Base-by-base conservation (phyloP, 2,888 invertebrate genomes). In the Reticulitermes lucifugus region DNA sequence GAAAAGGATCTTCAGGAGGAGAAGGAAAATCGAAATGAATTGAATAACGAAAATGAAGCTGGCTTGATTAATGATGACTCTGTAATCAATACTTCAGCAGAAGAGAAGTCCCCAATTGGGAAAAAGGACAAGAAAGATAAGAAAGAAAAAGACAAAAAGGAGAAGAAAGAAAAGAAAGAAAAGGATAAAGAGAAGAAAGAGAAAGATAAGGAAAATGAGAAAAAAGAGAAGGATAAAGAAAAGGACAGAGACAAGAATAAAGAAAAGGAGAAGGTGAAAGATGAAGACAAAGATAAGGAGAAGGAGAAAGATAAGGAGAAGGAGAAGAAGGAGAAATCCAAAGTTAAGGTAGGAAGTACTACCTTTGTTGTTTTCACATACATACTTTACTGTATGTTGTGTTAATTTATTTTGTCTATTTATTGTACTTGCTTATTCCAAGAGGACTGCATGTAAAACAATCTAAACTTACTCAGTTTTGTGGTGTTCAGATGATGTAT, bases 241-340 rank as follows among this genome's bases (percentile, higher is more conserved):
- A 87, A 87, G 70, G 85, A 86, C 21, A 87, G 87, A 43, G 86
- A 87, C 1, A 83, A 86, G 35, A 84, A 84, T 25, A 79, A 81
- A 41, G 73, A 83, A 65, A 83, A 93, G 29, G 93, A 55, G 65
- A 83, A 93, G 29, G 93, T 93, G 87, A 94, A 93, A 89, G 93
- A 92, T 7, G 86, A 86, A 46, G 84, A 83, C 9, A 87, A 87
- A 85, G 83, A 84, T 29, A 86, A 85, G 86, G 86, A 86, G 41
- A 84, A 85, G 81, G 85, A 86, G 65, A 86, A 86, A 83, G 84
- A 86, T 22, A 83, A 85, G 83, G 83, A 83, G 77, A 83, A 93
- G 35, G 93, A 93, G 87, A 94, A 93, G 89, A 86, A 88, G 87
- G 87, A 87, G 14, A 87, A 87, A 70, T 84, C 83, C 18, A 87